A percentile compares a stretch with the other conserved stretches of the same genome.
Evolutionary conservation across 2,797 vertebrate species (phyloP).

Genomic region (Peromyscus aztecus): DNA sequence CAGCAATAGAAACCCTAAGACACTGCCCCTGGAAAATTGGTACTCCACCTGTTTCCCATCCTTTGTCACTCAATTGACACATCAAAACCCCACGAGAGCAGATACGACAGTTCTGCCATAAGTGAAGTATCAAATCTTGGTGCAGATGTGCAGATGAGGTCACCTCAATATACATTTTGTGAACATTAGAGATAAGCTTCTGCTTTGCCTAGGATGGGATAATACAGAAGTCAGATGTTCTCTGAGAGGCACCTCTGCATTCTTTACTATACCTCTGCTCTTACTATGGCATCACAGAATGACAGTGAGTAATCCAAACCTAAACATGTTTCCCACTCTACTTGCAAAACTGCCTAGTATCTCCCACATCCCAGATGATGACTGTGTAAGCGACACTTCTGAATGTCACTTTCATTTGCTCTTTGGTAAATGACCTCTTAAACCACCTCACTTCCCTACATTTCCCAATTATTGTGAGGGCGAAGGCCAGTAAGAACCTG

Average conservation of each 20-base stretch:
- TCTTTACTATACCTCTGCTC: not conserved
- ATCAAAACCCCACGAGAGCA: slow-evolving; percentile 20
- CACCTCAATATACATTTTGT: not conserved
- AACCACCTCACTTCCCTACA: not conserved
- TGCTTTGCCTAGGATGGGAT: not conserved
- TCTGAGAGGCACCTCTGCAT: not conserved
- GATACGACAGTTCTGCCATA: not conserved
- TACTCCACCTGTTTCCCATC: not conserved
- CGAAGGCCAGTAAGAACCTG: not conserved
- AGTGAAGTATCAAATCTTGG: not conserved
- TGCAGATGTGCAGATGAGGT: not conserved
- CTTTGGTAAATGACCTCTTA: not conserved
- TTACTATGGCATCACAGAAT: slow-evolving; percentile 35
- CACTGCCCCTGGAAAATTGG: not conserved
- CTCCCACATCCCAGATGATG: not conserved
- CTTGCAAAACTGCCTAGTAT: not conserved
- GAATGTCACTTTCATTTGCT: not conserved
- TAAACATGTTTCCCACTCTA: not conserved
- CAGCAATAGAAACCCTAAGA: not conserved
- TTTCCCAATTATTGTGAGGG: not conserved
- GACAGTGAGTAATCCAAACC: not conserved
- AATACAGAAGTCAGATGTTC: not conserved
- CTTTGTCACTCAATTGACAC: not conserved
- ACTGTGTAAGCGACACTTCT: not conserved
- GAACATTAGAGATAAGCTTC: not conserved